These are phyloP conservation scores for Morpho helenor DNA, from an alignment of 2,888 invertebrate species.

Conservation along the genomic window DNA sequence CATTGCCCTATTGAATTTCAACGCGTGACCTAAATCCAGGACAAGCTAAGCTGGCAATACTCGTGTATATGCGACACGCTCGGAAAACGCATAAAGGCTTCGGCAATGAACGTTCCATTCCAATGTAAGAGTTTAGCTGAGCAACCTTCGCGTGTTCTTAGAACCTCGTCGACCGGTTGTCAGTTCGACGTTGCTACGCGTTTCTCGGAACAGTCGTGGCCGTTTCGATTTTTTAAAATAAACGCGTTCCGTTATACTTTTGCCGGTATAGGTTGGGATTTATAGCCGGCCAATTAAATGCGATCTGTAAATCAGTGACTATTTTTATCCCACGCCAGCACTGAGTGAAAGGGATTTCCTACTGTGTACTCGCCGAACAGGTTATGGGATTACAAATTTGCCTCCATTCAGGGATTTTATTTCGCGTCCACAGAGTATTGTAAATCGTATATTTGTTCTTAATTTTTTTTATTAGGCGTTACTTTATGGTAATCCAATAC, in stretches of 20 bases:
- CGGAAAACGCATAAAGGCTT: constrained; percentile 44
- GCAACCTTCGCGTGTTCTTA: constrained; percentile 66
- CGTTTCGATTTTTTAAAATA: constrained; percentile 70
- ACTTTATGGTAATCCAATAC: no score
- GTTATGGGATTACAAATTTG: constrained; percentile 34
- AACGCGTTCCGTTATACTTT: constrained; percentile 55
- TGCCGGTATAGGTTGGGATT: constrained; percentile 30
- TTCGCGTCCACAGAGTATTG: constrained; percentile 1
- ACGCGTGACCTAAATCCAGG: constrained; percentile 4
- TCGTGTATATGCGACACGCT: constrained; percentile 28
- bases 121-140: constrained; percentile 51
- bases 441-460: constrained; percentile 1
- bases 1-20: no score
- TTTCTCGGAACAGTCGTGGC: constrained; percentile 58
- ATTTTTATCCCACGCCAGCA: constrained; percentile 56
- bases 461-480: background rate
- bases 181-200: constrained; percentile 32
- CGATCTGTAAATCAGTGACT: constrained; percentile 58
- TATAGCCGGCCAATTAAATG: constrained; percentile 57
- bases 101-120: constrained; percentile 58
- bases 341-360: constrained; percentile 70
- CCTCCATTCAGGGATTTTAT: constrained; percentile 24
- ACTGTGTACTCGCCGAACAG: constrained; percentile 49
- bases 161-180: constrained; percentile 60
- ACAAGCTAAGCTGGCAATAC: constrained; percentile 34